Conservation (phyloP, 92 coral and sea anemone species). For the Palythoa caribaeorum region DNA sequence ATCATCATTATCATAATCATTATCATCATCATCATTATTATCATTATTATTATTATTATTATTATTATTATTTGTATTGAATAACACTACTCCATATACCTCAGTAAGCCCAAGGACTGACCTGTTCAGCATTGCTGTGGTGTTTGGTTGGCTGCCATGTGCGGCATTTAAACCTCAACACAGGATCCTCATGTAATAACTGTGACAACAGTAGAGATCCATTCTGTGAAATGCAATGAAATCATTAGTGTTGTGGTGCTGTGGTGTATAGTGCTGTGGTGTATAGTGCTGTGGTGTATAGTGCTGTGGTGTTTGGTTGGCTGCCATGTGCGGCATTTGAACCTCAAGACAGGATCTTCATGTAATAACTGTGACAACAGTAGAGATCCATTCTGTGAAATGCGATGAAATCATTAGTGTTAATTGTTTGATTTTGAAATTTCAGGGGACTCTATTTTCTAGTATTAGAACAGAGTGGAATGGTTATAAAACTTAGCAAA, state of each 20-base stretch:
- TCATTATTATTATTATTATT: too few relatives aligned
- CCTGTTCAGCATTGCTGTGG: constrained; percentile 92
- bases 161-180: constrained; percentile 85
- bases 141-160: constrained; percentile 94
- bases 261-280: too few relatives aligned
- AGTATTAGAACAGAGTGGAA: too few relatives aligned
- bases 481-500: too few relatives aligned
- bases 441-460: too few relatives aligned
- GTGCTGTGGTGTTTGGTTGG: constrained; percentile 81
- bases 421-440: too few relatives aligned
- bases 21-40: too few relatives aligned
- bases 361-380: constrained; percentile 91
- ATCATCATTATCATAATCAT: too few relatives aligned
- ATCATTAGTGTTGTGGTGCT: background rate
- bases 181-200: constrained; percentile 92
- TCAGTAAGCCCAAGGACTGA: background rate
- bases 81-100: too few relatives aligned
- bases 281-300: too few relatives aligned
- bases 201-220: constrained; percentile 90
- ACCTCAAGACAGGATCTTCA: constrained; percentile 83
- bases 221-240: constrained; percentile 61
- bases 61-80: too few relatives aligned
- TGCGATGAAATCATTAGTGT: background rate
- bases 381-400: constrained; percentile 85
- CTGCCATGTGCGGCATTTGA: constrained; percentile 98